Evolutionary conservation across 2,888 invertebrate genomes (phyloP), one percentile per base, ranked within the genome.

Genomic region (Dione juno): DNA sequence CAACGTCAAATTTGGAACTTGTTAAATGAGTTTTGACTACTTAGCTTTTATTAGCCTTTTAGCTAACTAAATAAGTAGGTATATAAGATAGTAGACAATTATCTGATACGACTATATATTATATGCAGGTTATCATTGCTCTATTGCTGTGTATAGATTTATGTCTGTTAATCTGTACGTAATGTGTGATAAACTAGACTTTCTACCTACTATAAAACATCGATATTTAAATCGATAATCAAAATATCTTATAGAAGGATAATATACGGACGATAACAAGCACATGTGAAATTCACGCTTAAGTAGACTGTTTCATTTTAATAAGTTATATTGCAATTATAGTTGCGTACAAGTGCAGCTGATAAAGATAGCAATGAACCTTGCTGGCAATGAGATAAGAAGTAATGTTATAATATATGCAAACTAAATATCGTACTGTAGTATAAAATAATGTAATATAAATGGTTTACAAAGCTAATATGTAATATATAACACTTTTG

Each of bases 361-460:
- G 67, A 70, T 70, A 67, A 65, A 43, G 48, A 19, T 50, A 57
- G 66, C 67, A 63, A 59, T 70, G 65, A 61, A 73, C 64, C 65
- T 61, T 67, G 59, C 59, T 21, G 40, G 7, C 28, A 28, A 28
- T 14, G 6, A 70, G 64, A 50, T 48, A 69, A 66, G 41, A 48
- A 65, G 48, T 67, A 43, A 11, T 59, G 66, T 66, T 50, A 63
- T 13, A 59, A 52, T 66, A 41, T 50, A n/a, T 41, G 21, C 37
- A 11, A 45, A 45, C 43, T 19, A 7, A 13, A 57, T 0, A 16
- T 63, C 41, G 14, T 19, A 13, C 14, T 37, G 1, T 19, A 40
- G 37, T 19, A 6, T 10, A 10, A 45, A 61, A 10, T n/a, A 43
- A 43, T 11, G 21, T 21, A 14, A 21, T 41, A 21, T 41, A 41